These are phyloP conservation scores for Drosophila helvetica DNA, from an alignment of 2,888 invertebrate genomes.

Conservation along the genomic window DNA sequence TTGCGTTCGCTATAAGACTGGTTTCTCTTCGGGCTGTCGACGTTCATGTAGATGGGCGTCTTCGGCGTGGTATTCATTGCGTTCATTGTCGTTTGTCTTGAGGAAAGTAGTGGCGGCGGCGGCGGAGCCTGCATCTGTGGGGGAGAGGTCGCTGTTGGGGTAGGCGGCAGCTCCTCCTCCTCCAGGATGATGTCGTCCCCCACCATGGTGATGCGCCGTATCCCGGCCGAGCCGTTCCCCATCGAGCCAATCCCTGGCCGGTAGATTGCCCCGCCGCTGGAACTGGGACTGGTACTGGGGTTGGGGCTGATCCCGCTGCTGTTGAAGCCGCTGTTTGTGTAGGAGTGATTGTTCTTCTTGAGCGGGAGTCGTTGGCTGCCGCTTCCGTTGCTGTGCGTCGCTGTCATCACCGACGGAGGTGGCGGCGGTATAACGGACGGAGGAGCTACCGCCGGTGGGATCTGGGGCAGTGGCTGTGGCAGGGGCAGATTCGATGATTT, in stretches of 20 bases:
- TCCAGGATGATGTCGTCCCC: constrained; percentile 83
- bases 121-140: constrained; percentile 32
- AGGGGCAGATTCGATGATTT: constrained; percentile 42
- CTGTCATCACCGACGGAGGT: constrained; percentile 50
- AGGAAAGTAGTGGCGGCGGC: constrained; percentile 23
- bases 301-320: constrained; percentile 44
- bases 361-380: constrained; percentile 46
- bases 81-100: constrained; percentile 25
- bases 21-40: constrained; percentile 77
- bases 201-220: constrained; percentile 80
- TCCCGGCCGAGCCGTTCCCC: constrained; percentile 56
- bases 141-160: constrained; percentile 35
- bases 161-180: constrained; percentile 78
- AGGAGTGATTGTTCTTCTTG: constrained; percentile 77
- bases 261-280: constrained; percentile 47
- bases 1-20: constrained; percentile 76
- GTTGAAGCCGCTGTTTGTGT: constrained; percentile 67
- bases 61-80: constrained; percentile 44
- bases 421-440: constrained; percentile 42
- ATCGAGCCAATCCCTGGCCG: constrained; percentile 57
- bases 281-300: constrained; percentile 43
- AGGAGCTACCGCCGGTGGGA: background rate
- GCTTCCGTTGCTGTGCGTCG: constrained; percentile 26
- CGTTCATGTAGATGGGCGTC: constrained; percentile 74
- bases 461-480: constrained; percentile 19